A percentile compares a stretch with the other conserved stretches of the same genome.
Evolutionary conservation across 2,797 vertebrate species (phyloP).

Genomic region (Sphenodon punctatus): DNA sequence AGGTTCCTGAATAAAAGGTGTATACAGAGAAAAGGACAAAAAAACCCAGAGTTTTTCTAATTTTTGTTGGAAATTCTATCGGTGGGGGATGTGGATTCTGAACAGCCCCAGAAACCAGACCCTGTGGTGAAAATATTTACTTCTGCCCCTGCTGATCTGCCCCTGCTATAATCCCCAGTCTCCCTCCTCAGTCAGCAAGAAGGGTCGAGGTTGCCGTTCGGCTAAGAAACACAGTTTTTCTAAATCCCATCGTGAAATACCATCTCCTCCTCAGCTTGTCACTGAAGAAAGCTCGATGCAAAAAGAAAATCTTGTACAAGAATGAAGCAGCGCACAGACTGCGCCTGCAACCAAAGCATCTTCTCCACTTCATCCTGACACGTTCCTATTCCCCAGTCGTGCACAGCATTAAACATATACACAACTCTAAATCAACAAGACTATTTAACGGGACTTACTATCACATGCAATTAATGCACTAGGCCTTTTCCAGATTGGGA

Average conservation of each 20-base stretch:
- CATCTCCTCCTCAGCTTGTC: too few relatives aligned
- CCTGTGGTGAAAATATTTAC: slow-evolving; percentile 61
- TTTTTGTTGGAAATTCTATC: slow-evolving; percentile 68
- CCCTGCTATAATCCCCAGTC: not conserved
- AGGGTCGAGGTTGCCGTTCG: not conserved
- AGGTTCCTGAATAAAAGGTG: slow-evolving; percentile 71
- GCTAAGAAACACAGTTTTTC: too few relatives aligned
- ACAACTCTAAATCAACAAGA: too few relatives aligned
- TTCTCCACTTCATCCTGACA: not conserved
- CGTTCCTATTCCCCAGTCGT: not conserved
- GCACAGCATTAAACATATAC: too few relatives aligned
- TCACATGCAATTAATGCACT: too few relatives aligned
- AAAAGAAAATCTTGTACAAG: not conserved
- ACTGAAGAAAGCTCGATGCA: slow-evolving; percentile 3
- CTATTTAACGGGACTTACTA: too few relatives aligned
- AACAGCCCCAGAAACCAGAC: slow-evolving; percentile 58
- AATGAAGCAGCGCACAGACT: not conserved
- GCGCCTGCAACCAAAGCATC: not conserved
- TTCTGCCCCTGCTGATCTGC: not conserved
- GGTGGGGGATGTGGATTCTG: slow-evolving; percentile 65
- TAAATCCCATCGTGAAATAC: too few relatives aligned
- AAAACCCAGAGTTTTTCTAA: too few relatives aligned
- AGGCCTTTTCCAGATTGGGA: too few relatives aligned
- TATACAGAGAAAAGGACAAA: slow-evolving; percentile 72
- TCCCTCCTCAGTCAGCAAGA: slow-evolving; percentile 4